phyloP scores from a whole-genome alignment of 92 coral and sea anemone genomes.

The Actinostola sp. region DNA sequence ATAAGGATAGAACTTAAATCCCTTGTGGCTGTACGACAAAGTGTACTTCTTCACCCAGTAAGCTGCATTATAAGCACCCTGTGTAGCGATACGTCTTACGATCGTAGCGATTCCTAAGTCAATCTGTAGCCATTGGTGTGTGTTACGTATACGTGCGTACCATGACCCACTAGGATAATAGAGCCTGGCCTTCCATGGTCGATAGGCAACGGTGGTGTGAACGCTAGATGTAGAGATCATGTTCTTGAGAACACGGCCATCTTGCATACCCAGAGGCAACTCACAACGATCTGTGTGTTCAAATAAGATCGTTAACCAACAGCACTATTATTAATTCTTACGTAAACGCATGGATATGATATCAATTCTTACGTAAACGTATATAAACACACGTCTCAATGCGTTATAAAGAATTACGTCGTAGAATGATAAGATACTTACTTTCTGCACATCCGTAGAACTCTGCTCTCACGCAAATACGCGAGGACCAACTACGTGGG shows the following conservation, averaged over 20 bases:
- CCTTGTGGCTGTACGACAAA: conserved; percentile 59
- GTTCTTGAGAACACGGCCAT: conserved; percentile 64
- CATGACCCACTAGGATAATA: conserved; percentile 72
- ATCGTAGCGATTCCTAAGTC: conserved; percentile 53
- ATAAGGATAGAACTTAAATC: conserved; percentile 62
- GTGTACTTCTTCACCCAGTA: conserved; percentile 68
- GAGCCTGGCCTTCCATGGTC: conserved; percentile 81
- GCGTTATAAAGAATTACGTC: too few species aligned
- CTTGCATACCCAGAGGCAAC: conserved; percentile 84
- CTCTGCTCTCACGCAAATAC: conserved; percentile 80
- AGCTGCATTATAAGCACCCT: conserved; percentile 66
- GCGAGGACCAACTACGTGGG: conserved; percentile 75
- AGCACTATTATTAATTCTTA: too few species aligned
- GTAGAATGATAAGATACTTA: too few species aligned
- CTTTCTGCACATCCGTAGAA: conserved; percentile 81
- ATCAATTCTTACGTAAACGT: background rate
- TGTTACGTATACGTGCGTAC: conserved; percentile 59
- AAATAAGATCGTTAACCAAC: too few species aligned
- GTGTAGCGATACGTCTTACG: conserved; percentile 65
- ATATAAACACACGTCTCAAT: too few species aligned
- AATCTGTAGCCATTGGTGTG: conserved; percentile 76
- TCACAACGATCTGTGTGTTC: conserved; percentile 88
- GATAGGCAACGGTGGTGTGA: conserved; percentile 57
- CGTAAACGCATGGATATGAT: too few species aligned
- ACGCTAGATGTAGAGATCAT: conserved; percentile 78